Percentiles rank a stretch among this genome's conserved stretches.
Evolutionary conservation across 2,113 vertebrate genomes (phyloP).

Genomic region (Microcebus murinus): DNA sequence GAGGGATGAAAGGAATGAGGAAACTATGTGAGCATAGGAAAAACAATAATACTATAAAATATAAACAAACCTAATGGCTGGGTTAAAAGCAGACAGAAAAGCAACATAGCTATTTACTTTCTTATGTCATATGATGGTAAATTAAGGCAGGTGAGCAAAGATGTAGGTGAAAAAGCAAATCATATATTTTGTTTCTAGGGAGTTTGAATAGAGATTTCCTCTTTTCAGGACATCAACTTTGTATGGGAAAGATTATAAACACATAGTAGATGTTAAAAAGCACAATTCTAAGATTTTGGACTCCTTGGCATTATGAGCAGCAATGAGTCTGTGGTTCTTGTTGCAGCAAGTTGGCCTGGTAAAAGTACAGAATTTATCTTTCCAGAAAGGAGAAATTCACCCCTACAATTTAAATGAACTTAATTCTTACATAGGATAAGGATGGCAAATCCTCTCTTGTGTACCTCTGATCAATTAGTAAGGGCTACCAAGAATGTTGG

Average conservation of each 20-base stretch:
- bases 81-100: neutral
- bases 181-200: neutral
- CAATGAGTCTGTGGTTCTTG: neutral
- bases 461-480: too few relatives aligned
- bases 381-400: neutral
- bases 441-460: neutral
- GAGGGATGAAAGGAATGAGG: neutral
- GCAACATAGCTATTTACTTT: neutral
- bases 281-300: neutral
- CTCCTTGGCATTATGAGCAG: fast-evolving
- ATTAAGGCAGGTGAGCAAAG: neutral
- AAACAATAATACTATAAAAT: neutral
- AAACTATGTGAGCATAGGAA: neutral
- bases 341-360: neutral
- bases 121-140: neutral
- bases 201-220: neutral
- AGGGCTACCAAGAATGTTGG: neutral
- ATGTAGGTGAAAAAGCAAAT: neutral
- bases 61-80: neutral
- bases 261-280: neutral
- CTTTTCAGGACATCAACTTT: neutral
- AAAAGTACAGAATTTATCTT: neutral
- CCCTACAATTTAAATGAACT: neutral
- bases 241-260: neutral
- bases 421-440: neutral